Conservation (phyloP, 2,888 invertebrate species). For the Trichopoda pennipes region DNA sequence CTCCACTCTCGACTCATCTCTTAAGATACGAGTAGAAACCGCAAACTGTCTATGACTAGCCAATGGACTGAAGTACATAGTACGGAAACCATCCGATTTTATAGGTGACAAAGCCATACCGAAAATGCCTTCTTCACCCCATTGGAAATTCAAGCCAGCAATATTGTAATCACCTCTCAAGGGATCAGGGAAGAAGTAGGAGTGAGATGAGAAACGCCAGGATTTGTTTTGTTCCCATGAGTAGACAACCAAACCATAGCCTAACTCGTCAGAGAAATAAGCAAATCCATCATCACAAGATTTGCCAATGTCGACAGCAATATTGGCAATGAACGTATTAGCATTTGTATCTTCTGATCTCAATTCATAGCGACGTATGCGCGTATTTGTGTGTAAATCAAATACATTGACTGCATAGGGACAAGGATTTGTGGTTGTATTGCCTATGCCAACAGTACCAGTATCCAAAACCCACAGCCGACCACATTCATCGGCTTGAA, state of each 20-base stretch:
- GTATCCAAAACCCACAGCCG: constrained; percentile 92
- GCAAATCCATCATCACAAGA: constrained; percentile 89
- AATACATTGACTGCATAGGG: constrained; percentile 90
- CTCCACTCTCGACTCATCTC: constrained; percentile 85
- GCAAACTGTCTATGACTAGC: constrained; percentile 90
- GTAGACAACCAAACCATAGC: constrained; percentile 90
- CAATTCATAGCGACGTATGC: constrained; percentile 86
- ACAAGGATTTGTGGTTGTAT: constrained; percentile 88
- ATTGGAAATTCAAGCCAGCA: constrained; percentile 91
- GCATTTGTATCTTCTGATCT: constrained; percentile 87
- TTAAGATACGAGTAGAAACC: constrained; percentile 87
- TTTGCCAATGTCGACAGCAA: constrained; percentile 89
- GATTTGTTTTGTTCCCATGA: constrained; percentile 89
- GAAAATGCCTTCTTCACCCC: constrained; percentile 91
- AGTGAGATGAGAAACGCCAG: constrained; percentile 89
- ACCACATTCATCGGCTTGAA: constrained; percentile 89
- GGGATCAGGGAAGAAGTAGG: constrained; percentile 91
- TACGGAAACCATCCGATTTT: constrained; percentile 86
- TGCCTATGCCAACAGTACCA: constrained; percentile 90
- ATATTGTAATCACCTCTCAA: constrained; percentile 89
- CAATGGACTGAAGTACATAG: constrained; percentile 89
- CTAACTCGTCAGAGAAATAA: constrained; percentile 91
- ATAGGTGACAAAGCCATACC: constrained; percentile 88
- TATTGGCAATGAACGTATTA: constrained; percentile 92
- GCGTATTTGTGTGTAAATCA: constrained; percentile 87